Conservation (phyloP, 1,140 invertebrate species). For the Bombyx mandarina region DNA sequence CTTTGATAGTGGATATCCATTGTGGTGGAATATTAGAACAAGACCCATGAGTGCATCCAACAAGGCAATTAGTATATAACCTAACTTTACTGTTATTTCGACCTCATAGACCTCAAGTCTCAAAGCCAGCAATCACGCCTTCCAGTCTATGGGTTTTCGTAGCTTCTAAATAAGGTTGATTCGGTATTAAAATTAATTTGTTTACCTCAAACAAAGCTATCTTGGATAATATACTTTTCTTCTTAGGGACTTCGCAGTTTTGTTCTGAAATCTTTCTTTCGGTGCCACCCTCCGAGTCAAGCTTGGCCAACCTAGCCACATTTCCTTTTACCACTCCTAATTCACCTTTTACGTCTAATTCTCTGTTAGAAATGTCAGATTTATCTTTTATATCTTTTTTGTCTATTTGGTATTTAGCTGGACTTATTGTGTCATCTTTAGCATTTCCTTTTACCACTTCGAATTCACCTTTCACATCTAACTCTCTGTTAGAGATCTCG, state of each 20-base stretch:
- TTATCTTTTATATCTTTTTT: slow-evolving; percentile 22
- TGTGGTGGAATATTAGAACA: too few species aligned
- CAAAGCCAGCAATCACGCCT: too few species aligned
- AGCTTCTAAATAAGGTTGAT: too few species aligned
- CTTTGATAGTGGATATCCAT: too few species aligned
- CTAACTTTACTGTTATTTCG: too few species aligned
- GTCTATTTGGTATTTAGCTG: too few species aligned
- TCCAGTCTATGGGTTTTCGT: too few species aligned
- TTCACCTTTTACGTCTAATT: background rate
- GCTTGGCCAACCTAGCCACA: slow-evolving; percentile 39
- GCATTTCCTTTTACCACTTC: background rate
- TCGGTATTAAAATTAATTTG: background rate
- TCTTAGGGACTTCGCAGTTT: slow-evolving; percentile 26
- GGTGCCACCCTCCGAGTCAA: slow-evolving; percentile 17
- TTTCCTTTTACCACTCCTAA: slow-evolving; percentile 38
- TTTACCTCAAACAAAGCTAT: slow-evolving; percentile 57
- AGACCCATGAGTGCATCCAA: too few species aligned
- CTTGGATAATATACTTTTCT: slow-evolving; percentile 39
- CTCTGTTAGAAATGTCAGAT: slow-evolving; percentile 21
- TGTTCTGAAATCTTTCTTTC: slow-evolving; percentile 11
- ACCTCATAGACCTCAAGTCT: too few species aligned
- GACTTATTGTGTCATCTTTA: too few species aligned
- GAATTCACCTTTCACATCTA: background rate
- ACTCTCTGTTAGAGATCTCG: slow-evolving; percentile 9
- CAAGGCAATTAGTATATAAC: too few species aligned